Base-by-base conservation (phyloP, 2,888 invertebrate species). In the Andrena bucephala region DNA sequence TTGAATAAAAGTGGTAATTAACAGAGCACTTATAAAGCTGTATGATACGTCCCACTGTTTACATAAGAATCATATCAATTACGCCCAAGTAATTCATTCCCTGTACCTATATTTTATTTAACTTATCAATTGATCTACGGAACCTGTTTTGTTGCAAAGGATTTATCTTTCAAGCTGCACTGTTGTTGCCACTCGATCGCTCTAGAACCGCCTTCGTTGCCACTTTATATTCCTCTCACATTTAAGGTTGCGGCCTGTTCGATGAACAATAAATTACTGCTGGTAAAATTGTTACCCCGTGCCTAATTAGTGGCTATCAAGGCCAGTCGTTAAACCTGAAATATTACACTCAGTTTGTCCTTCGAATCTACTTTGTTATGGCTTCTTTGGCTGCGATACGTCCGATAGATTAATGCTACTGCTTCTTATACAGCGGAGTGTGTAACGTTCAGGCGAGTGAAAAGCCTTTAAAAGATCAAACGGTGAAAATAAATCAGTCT, bases 181-280 rank as follows among this genome's bases (percentile, higher is more conserved):
- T 60, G 60, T 70, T 52, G 63, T 54, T n/a, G 63, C 36, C 54
- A 48, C 54, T 10, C 24, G 79, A 50, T 63, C 54, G 50, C 48
- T 3, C 5, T 20, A 2, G 5, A 57, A 24, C 31, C 24, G 33
- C 62, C 63, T 24, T 33, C 33, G 3, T 2, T 31, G 24, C 27
- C 52, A 69, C 31, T 81, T 74, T 52, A 52, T 69, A 69, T 63
- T 70, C 59, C 31, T 7, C 8, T 33, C 24, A 3, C 10, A 24
- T 2, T n/a, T 31, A 29, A 27, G 7, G 66, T 16, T 27, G 33
- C 42, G 20, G 20, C 27, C 76, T 20, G n/a, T 16, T 31, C 52
- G 20, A 8, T 27, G 42, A 67, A 80, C 62, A 72, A 81, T 81
- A 81, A 81, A 72, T 81, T 54, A 42, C 71, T 70, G n/a, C n/a